phyloP scores from a whole-genome alignment of 2,797 vertebrate species.

The Diplodus sargus region DNA sequence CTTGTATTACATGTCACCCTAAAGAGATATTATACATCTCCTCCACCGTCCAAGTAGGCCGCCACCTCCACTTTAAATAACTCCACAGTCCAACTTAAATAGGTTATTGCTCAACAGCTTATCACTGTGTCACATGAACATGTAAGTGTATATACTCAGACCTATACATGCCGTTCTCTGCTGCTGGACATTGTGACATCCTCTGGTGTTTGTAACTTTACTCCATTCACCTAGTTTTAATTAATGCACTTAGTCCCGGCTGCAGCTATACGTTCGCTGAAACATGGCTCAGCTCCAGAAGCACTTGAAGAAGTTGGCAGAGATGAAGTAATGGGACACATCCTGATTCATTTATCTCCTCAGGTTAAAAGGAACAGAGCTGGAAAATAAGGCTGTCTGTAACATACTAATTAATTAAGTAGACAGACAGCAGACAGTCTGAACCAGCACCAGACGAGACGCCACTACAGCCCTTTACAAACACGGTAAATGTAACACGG shows the following conservation, averaged over 20 bases:
- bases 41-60: slow-evolving; percentile 25
- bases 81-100: slow-evolving; percentile 31
- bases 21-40: slow-evolving; percentile 19
- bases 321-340: background rate
- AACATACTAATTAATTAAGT: slow-evolving; percentile 33
- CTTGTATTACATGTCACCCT: background rate
- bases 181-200: background rate
- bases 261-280: background rate
- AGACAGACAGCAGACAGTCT: slow-evolving; percentile 1
- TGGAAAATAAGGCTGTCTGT: slow-evolving; percentile 13
- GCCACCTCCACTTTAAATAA: slow-evolving; percentile 40
- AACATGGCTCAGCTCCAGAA: slow-evolving; percentile 30
- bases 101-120: slow-evolving; percentile 36
- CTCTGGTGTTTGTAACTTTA: slow-evolving; percentile 13
- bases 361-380: slow-evolving; percentile 26
- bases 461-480: background rate
- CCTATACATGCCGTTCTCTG: slow-evolving; percentile 1
- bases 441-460: background rate
- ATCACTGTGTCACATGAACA: slow-evolving; percentile 16
- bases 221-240: background rate
- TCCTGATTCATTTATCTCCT: slow-evolving; percentile 28
- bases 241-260: background rate
- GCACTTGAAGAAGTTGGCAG: slow-evolving; percentile 18
- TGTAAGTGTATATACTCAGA: background rate
- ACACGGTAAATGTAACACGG: background rate